Evolutionary conservation across 1,140 invertebrate genomes (phyloP).

Genomic region (Gryllus bimaculatus): DNA sequence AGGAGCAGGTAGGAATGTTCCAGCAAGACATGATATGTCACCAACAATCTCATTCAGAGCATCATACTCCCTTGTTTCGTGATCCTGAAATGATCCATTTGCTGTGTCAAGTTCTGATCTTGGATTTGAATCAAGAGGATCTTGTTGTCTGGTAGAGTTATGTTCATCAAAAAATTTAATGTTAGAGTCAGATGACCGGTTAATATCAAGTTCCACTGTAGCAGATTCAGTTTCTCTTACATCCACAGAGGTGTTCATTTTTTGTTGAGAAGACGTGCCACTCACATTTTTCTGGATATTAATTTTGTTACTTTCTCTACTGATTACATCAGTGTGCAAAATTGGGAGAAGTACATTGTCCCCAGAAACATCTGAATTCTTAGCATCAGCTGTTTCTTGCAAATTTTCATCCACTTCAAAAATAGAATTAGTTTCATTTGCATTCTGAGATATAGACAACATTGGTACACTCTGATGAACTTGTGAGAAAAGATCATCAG

Average conservation of each 20-base stretch:
- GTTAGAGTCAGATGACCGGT: not conserved
- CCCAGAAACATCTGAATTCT: not conserved
- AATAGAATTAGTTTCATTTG: not conserved
- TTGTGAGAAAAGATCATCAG: not conserved
- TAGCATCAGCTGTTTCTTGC: not conserved
- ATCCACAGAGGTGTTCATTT: not conserved
- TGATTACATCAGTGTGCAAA: not conserved
- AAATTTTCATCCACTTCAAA: not conserved
- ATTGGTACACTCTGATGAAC: not conserved
- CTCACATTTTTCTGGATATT: not conserved
- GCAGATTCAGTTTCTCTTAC: not conserved
- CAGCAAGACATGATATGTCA: conserved; percentile 38
- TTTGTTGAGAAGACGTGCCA: not conserved
- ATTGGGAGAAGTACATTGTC: not conserved
- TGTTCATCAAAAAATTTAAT: not conserved
- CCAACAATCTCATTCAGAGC: conserved; percentile 23
- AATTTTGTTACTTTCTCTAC: not conserved
- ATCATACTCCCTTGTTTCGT: not conserved
- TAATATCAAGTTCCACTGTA: no score
- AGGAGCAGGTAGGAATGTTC: conserved; percentile 37
- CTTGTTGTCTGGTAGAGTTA: not conserved
- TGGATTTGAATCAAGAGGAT: not conserved
- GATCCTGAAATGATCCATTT: not conserved
- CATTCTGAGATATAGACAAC: not conserved
- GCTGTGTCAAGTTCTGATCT: not conserved